Base-by-base conservation (phyloP, 2,888 invertebrate species). In the Eristalis tenax region DNA sequence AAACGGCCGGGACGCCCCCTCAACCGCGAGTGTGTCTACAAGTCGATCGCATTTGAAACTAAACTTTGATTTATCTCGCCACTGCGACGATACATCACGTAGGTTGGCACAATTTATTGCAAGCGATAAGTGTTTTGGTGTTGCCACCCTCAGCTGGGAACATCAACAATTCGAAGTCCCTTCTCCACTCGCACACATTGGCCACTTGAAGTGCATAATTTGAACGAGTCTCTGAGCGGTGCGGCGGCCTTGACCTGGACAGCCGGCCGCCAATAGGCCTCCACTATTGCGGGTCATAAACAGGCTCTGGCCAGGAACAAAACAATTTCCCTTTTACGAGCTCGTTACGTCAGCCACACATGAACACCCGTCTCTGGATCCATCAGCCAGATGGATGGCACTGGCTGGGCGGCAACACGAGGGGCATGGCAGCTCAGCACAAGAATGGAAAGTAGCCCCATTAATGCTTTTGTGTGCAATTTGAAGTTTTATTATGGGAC, bases 401-500 rank as follows among this genome's bases (percentile, higher is more conserved):
- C 22, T n/a, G n/a, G n/a, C n/a, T n/a, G n/a, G n/a, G n/a, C n/a
- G n/a, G n/a, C n/a, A 4, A 28, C n/a, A 10, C 28, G 26, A 22
- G 18, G 43, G n/a, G 3, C 11, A 6, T 0, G 18, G 18, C 18
- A 8, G 18, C 8, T n/a, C 18, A 18, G n/a, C 18, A 8, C 28
- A 28, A 59, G 56, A 70, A 65, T 15, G 13, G 13, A 35, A 73
- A 79, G 65, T 73, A 26, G 43, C 43, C 43, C 59, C 79, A 59
- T 79, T 66, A 79, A 79, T 59, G 64, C 23, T 66, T 71, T 70
- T 79, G 65, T 65, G 59, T 68, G 80, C 35, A 69, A 68, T 80
- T 80, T 74, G 50, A 80, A 63, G 61, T 80, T 74, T 80, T 73
- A 74, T 74, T 74, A 80, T 23, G 68, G 38, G 63, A 68, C 74